Base-by-base conservation (phyloP, 2,797 vertebrate genomes). In the Pangasius djambal region DNA sequence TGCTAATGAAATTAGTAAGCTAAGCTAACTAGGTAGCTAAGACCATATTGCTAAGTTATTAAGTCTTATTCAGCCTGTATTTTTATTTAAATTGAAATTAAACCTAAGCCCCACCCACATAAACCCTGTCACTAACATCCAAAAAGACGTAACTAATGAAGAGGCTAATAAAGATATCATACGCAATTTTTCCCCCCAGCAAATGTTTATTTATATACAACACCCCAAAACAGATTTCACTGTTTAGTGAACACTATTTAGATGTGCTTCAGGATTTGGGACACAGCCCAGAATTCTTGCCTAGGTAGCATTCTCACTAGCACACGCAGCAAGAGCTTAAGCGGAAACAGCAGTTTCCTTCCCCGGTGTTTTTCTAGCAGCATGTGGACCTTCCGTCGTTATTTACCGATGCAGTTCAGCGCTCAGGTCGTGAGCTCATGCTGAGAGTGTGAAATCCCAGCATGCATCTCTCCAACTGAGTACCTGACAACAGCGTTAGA, bases 391-490 rank as follows among this genome's bases (percentile, higher is more conserved):
- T 50, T 85, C 44, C 83, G 63, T 52, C 59, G 34, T 85, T 69
- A 69, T 85, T 85, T 85, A 85, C 83, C 4, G 83, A 69, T 85
- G 83, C 83, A 69, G 83, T 69, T 67, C 83, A 67, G 83, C 18
- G 9, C 63, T 85, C 83, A 50, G 83, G 83, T 85, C 83, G 10
- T 85, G 83, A 85, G 83, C 83, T 69, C 83, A 85, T 52, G 83
- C 83, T 85, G 83, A 31, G 63, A 69, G 63, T 85, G 83, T 85
- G 83, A 85, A 85, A 85, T 85, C 83, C 83, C 83, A 85, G 83
- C 83, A 85, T 85, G 83, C 83, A 69, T 85, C 83, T 85, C 83
- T 50, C 83, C 83, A 63, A 85, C 83, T 52, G 83, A 69, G 83
- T 85, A 52, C 83, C 83, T 85, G 83, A 85, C 83, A 85, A 85